Evolutionary conservation across 1,140 invertebrate species (phyloP), one percentile per base, ranked within the genome.

Genomic region (Tetramorium alpestre): DNA sequence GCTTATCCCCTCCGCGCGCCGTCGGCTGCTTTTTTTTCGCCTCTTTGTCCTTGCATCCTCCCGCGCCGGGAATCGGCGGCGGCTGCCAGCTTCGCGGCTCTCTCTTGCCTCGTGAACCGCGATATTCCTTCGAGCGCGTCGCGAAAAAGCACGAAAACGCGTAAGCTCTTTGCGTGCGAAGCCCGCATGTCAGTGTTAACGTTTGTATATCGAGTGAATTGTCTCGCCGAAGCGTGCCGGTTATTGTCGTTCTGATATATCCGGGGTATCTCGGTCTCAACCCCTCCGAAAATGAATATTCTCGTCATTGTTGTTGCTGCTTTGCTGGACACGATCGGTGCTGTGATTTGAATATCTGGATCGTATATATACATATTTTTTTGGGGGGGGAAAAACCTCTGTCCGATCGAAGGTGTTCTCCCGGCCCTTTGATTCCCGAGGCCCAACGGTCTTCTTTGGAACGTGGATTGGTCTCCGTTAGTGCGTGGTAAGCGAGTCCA

Each of bases 21-120:
- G 51, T 47, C 62, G 84, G 41, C 81, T 47, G 64, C 47, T 65
- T 91, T 91, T 67, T 90, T 87, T 92, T 90, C 90, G 78, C 86
- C 89, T 89, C 90, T 89, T 89, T 91, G 90, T 91, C 88, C 90
- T 89, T 91, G 88, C 89, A 91, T 89, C 90, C 90, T 92, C 90
- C 90, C 90, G 89, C 89, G 76, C 87, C 85, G 80, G 86, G 82
- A 92, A 91, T 86, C 87, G 80, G 65, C 82, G 85, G 62, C 64
- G 69, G 60, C 78, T 70, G 77, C 86, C 89, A 86, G 85, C 91
- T 73, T 85, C 87, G 69, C 82, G 90, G 85, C 84, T 65, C 87
- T 91, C 90, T 73, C 56, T 85, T 49, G 86, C 78, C 84, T 86
- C 86, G 86, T 85, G 78, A 90, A 77, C 80, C 51, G 51, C 13